Evolutionary conservation across 2,113 vertebrate species (phyloP).

Genomic region (Danio rerio): DNA sequence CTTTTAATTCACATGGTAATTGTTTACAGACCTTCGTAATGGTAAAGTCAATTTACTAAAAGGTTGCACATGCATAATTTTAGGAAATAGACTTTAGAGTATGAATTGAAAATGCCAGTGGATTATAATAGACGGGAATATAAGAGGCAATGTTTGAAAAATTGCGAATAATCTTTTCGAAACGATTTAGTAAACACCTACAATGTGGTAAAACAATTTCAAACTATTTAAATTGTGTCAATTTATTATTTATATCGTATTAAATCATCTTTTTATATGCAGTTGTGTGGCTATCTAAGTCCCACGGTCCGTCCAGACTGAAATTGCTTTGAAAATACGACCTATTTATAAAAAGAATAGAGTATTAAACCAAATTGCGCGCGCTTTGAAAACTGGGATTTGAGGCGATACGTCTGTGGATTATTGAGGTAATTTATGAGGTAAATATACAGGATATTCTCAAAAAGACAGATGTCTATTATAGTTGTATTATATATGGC

Average conservation of each 20-base stretch:
- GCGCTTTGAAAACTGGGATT: background rate
- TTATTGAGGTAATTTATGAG: background rate
- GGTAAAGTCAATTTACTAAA: no score
- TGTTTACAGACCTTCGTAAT: no score
- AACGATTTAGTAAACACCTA: background rate
- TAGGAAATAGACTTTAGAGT: no score
- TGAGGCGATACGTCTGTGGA: no score
- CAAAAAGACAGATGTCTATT: background rate
- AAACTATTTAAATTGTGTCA: background rate
- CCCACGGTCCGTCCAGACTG: no score
- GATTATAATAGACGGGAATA: no score
- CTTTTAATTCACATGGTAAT: no score
- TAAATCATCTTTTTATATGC: background rate
- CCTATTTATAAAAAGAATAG: background rate
- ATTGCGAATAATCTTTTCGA: background rate
- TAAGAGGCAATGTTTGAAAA: background rate
- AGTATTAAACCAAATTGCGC: background rate
- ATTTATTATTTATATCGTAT: background rate
- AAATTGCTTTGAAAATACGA: constrained; percentile 5
- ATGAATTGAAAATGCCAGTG: no score
- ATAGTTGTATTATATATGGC: background rate
- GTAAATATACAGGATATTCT: background rate
- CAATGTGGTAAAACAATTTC: background rate
- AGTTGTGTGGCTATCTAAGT: background rate
- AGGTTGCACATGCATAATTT: no score